Evolutionary conservation across 1,140 invertebrate species (phyloP).

Genomic region (Drosophila leontia): DNA sequence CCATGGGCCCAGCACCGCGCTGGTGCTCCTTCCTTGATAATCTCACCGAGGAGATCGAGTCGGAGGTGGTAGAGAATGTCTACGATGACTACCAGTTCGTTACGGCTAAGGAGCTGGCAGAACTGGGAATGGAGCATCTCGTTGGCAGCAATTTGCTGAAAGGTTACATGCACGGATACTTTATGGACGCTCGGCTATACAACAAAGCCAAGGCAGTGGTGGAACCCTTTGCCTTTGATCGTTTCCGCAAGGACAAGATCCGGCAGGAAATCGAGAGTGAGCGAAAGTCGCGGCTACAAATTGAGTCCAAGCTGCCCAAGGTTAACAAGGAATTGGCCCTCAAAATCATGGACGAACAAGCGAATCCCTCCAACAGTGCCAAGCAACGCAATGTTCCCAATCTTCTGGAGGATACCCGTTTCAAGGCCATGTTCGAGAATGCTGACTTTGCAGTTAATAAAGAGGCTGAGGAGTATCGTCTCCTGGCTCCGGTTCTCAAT

Average conservation of each 20-base stretch:
- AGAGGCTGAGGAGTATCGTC: constrained; percentile 92
- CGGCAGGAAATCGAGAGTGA: constrained; percentile 94
- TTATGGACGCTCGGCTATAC: constrained; percentile 97
- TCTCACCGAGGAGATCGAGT: constrained; percentile 98
- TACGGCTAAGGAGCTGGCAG: constrained; percentile 95
- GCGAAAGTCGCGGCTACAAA: constrained; percentile 90
- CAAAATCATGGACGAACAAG: constrained; percentile 90
- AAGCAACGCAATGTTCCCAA: constrained; percentile 87
- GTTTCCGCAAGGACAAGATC: constrained; percentile 96
- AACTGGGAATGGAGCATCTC: constrained; percentile 95
- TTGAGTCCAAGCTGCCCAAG: constrained; percentile 90
- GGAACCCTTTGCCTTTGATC: constrained; percentile 97
- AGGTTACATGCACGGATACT: constrained; percentile 99
- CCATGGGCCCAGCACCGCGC: constrained; percentile 95
- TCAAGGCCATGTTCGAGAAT: constrained; percentile 96
- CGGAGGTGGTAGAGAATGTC: constrained; percentile 88
- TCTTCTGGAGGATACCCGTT: constrained; percentile 94
- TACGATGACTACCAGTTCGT: constrained; percentile 99
- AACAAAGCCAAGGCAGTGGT: constrained; percentile 95
- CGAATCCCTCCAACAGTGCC: constrained; percentile 86
- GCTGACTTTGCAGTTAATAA: constrained; percentile 97
- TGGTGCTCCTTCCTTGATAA: constrained; percentile 99
- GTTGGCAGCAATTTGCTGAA: constrained; percentile 95
- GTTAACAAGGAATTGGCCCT: constrained; percentile 95
- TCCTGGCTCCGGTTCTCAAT: constrained; percentile 96